phyloP scores from a whole-genome alignment of 1,140 invertebrate species.

The Pogonomyrmex barbatus region DNA sequence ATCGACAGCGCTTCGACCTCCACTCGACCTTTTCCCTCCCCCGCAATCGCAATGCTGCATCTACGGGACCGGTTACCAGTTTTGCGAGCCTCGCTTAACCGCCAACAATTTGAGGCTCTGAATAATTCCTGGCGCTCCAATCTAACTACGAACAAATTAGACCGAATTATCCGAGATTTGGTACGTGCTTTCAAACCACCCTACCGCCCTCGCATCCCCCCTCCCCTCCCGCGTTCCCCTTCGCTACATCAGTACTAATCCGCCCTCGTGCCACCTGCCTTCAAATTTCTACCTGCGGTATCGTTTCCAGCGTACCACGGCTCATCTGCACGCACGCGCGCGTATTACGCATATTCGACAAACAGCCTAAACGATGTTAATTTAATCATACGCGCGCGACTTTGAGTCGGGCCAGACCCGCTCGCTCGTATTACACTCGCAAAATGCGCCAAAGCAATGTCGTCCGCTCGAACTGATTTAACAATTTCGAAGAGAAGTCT shows the following conservation, averaged over 20 bases:
- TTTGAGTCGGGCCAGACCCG: constrained; percentile 53
- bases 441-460: constrained; percentile 46
- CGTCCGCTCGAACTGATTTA: constrained; percentile 48
- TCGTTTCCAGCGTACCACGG: constrained; percentile 59
- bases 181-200: constrained; percentile 76
- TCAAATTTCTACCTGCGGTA: constrained; percentile 48
- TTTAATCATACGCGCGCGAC: constrained; percentile 62
- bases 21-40: constrained; percentile 61
- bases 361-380: constrained; percentile 67
- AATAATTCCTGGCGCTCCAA: constrained; percentile 85
- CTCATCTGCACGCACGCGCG: constrained; percentile 15
- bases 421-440: constrained; percentile 43
- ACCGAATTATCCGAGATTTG: constrained; percentile 83
- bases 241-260: constrained; percentile 48
- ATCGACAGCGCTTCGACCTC: constrained; percentile 68
- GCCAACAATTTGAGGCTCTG: constrained; percentile 84
- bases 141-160: constrained; percentile 85
- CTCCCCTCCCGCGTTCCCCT: constrained; percentile 1
- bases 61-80: constrained; percentile 72
- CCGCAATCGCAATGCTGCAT: constrained; percentile 64
- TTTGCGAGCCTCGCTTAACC: constrained; percentile 82
- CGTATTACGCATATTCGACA: constrained; percentile 52
- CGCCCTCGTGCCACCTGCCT: constrained; percentile 56
- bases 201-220: constrained; percentile 47
- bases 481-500: constrained; percentile 36